These are phyloP conservation scores for Therioaphis trifolii DNA, from an alignment of 2,888 invertebrate species.

Conservation along the genomic window DNA sequence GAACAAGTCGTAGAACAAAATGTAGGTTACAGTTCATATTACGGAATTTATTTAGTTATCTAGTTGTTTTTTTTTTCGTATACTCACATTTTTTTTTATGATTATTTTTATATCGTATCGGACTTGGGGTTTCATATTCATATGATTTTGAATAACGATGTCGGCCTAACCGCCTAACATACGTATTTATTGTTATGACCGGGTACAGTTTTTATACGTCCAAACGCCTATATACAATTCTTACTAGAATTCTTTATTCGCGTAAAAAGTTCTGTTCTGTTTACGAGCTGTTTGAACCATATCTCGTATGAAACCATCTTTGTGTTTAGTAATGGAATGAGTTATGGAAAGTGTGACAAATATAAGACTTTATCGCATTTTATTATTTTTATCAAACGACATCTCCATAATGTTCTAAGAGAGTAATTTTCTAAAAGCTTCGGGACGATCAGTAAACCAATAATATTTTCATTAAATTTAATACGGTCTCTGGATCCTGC, in stretches of 20 bases:
- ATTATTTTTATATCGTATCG: too few species aligned
- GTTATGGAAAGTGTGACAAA: background rate
- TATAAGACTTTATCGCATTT: background rate
- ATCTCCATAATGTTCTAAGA: background rate
- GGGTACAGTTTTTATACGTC: background rate
- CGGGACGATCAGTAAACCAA: constrained; percentile 2
- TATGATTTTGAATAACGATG: background rate
- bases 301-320: background rate
- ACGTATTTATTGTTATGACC: too few species aligned
- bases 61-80: too few species aligned
- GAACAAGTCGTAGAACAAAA: too few species aligned
- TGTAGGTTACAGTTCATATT: too few species aligned
- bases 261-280: background rate
- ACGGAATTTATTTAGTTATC: too few species aligned
- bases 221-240: background rate
- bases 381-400: constrained; percentile 24
- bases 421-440: constrained; percentile 37
- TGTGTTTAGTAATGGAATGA: background rate
- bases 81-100: too few species aligned
- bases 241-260: background rate
- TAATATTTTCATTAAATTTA: constrained; percentile 8
- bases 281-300: background rate
- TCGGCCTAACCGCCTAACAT: too few species aligned
- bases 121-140: background rate
- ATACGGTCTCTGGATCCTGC: background rate